phyloP scores from a whole-genome alignment of 2,888 invertebrate genomes.

The Leptopilina syphax region DNA sequence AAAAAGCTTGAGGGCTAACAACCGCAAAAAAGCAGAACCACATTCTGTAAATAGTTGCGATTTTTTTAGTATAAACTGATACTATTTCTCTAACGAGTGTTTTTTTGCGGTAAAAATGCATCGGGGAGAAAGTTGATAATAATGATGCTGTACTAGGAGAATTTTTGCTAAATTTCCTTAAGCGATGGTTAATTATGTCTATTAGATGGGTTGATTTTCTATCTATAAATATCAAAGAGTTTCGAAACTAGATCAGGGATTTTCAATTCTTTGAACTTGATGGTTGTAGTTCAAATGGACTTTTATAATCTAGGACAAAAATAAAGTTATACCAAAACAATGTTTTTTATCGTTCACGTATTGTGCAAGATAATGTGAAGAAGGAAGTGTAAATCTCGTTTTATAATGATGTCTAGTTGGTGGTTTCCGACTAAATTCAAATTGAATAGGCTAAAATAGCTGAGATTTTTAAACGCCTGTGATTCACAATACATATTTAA shows the following conservation, averaged over 20 bases:
- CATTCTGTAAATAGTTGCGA: too few species aligned
- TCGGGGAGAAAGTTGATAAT: too few species aligned
- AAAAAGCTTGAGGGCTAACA: too few species aligned
- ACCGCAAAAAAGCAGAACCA: too few species aligned
- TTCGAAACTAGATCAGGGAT: slow-evolving; percentile 33
- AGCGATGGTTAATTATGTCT: slow-evolving; percentile 4
- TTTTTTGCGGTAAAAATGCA: too few species aligned
- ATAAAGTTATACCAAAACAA: neutral
- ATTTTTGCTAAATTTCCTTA: slow-evolving; percentile 11
- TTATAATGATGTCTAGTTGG: neutral
- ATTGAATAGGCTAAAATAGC: slow-evolving; percentile 22
- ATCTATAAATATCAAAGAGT: neutral
- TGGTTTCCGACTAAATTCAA: slow-evolving; percentile 17
- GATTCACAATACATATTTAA: slow-evolving; percentile 38
- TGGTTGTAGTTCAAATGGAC: neutral
- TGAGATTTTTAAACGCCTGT: slow-evolving; percentile 25
- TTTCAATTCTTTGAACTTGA: neutral
- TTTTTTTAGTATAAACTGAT: too few species aligned
- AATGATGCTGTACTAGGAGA: neutral
- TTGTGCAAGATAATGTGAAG: too few species aligned
- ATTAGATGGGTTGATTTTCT: neutral
- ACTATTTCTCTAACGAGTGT: too few species aligned
- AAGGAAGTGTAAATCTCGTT: too few species aligned
- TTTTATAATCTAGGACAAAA: slow-evolving; percentile 7
- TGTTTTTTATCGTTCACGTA: too few species aligned